Percentiles rank a stretch among this genome's conserved stretches.
These are phyloP conservation scores for Oophaga pumilio DNA, from an alignment of 2,113 vertebrate genomes.

Conservation along the genomic window DNA sequence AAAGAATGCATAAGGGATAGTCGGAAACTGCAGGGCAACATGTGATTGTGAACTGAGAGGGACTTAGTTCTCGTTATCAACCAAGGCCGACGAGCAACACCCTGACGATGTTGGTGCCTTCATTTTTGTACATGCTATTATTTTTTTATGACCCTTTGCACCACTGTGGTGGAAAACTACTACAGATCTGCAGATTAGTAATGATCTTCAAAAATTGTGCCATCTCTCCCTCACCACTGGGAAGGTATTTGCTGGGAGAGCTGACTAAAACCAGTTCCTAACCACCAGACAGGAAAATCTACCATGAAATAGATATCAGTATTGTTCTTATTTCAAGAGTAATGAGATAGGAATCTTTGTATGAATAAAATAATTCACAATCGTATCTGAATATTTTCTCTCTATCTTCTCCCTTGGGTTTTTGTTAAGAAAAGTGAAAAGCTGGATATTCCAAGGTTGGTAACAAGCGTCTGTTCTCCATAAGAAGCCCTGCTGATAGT, in stretches of 20 bases:
- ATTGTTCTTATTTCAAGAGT: not conserved
- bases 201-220: too few species aligned
- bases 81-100: too few species aligned
- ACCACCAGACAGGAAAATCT: not conserved
- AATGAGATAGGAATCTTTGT: not conserved
- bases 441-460: slow-evolving; percentile 1
- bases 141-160: too few species aligned
- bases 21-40: too few species aligned
- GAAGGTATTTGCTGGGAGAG: not conserved
- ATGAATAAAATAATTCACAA: not conserved
- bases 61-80: too few species aligned
- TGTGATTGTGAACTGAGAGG: too few species aligned
- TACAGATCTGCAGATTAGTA: too few species aligned
- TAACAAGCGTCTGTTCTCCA: slow-evolving; percentile 13
- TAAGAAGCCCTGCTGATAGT: slow-evolving; percentile 12
- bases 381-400: slow-evolving; percentile 14
- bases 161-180: too few species aligned
- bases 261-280: not conserved
- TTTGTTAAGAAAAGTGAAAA: not conserved
- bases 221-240: too few species aligned
- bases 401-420: not conserved
- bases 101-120: too few species aligned
- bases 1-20: too few species aligned
- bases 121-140: too few species aligned
- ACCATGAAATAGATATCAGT: not conserved